phyloP scores from a whole-genome alignment of 2,888 invertebrate species.

The Amorpha juglandis region DNA sequence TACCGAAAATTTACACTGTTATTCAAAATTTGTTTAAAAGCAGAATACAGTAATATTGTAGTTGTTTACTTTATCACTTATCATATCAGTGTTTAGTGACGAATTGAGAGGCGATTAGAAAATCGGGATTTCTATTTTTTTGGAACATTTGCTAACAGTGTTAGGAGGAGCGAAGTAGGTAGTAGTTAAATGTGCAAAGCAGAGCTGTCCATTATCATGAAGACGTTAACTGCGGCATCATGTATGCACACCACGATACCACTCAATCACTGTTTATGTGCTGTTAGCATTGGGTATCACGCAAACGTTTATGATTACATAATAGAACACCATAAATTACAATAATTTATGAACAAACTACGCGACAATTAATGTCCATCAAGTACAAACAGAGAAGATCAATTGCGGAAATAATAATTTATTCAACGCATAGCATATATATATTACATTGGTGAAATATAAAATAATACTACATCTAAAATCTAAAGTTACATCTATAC shows the following conservation, averaged over 20 bases:
- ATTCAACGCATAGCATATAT: neutral
- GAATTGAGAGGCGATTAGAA: slow-evolving; percentile 16
- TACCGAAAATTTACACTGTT: neutral
- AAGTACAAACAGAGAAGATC: slow-evolving; percentile 8
- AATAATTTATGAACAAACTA: slow-evolving; percentile 36
- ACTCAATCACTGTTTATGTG: slow-evolving; percentile 48
- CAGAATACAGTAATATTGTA: neutral
- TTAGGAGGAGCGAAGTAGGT: neutral
- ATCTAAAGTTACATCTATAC: neutral
- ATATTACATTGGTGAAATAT: slow-evolving; percentile 16
- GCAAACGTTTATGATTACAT: slow-evolving; percentile 16
- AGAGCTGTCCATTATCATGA: slow-evolving; percentile 45
- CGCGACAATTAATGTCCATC: slow-evolving; percentile 22
- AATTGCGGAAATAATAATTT: slow-evolving; percentile 10
- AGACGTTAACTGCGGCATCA: slow-evolving; percentile 52
- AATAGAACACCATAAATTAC: slow-evolving; percentile 36
- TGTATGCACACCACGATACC: slow-evolving; percentile 50
- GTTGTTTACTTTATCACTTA: slow-evolving; percentile 5
- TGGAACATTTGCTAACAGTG: neutral
- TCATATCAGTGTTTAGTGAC: slow-evolving; percentile 6
- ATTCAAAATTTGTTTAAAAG: neutral
- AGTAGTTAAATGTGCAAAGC: slow-evolving; percentile 4
- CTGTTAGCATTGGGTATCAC: slow-evolving; percentile 19
- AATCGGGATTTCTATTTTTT: slow-evolving; percentile 7
- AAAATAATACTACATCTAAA: neutral